phyloP scores from a whole-genome alignment of 1,140 invertebrate genomes.

The Habropoda laboriosa region DNA sequence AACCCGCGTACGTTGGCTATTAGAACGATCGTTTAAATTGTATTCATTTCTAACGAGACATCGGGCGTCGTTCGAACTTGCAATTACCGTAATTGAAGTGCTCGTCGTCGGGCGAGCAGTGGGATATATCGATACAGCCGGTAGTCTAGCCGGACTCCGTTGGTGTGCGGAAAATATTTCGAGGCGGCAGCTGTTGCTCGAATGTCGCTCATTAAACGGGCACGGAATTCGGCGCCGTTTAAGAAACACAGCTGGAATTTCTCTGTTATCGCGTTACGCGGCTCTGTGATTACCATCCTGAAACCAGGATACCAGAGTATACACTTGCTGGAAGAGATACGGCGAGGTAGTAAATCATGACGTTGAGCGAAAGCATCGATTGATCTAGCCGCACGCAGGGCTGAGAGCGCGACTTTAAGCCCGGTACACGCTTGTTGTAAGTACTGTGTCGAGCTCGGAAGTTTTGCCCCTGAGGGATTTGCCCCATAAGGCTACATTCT shows the following conservation, averaged over 20 bases:
- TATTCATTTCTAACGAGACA: conserved; percentile 28
- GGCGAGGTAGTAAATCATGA: too few relatives aligned
- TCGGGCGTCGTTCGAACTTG: conserved; percentile 4
- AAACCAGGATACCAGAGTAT: too few relatives aligned
- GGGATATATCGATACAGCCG: conserved; percentile 1
- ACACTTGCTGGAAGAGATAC: too few relatives aligned
- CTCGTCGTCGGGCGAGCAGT: background rate
- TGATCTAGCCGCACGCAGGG: too few relatives aligned
- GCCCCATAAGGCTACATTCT: too few relatives aligned
- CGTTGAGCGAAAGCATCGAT: too few relatives aligned
- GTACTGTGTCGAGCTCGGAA: too few relatives aligned
- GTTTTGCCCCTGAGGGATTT: too few relatives aligned
- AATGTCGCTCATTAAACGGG: conserved; percentile 22
- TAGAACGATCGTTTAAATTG: conserved; percentile 8
- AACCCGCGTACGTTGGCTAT: background rate
- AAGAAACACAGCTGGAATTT: conserved; percentile 11
- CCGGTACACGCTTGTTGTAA: too few relatives aligned
- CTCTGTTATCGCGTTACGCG: conserved; percentile 4
- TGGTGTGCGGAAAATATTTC: conserved; percentile 18
- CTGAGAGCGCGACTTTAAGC: too few relatives aligned
- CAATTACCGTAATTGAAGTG: conserved; percentile 36
- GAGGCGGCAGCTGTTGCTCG: conserved; percentile 36
- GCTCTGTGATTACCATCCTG: conserved; percentile 22
- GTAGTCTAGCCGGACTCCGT: too few relatives aligned
- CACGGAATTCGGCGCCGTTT: background rate